Percentiles rank a stretch among this genome's conserved stretches.
Conservation (phyloP, 2,888 invertebrate genomes). For the Sarcophaga caerulescens region DNA sequence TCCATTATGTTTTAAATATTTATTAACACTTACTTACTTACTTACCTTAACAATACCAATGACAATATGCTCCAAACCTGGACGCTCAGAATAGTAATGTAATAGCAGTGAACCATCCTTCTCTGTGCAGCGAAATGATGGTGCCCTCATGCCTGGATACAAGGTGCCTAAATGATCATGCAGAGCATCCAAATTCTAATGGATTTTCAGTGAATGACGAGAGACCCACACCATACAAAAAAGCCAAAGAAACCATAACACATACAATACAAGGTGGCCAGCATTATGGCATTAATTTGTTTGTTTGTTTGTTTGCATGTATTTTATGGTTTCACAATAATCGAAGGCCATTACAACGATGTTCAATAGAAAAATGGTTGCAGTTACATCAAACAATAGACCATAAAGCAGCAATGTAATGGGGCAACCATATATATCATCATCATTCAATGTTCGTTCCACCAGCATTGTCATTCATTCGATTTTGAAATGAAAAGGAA, state of each 20-base stretch:
- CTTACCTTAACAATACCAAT: constrained; percentile 97
- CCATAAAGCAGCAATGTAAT: constrained; percentile 29
- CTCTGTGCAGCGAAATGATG: constrained; percentile 97
- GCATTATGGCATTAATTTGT: constrained; percentile 12
- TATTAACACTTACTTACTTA: not conserved
- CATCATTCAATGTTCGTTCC: constrained; percentile 15
- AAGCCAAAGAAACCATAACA: not conserved
- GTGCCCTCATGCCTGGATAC: constrained; percentile 97
- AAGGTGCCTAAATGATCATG: constrained; percentile 97
- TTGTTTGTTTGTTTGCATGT: constrained; percentile 32
- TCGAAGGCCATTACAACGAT: constrained; percentile 38
- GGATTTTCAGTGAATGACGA: not conserved
- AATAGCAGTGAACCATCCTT: constrained; percentile 94
- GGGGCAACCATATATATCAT: constrained; percentile 5
- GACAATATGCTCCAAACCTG: constrained; percentile 96
- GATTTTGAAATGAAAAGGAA: constrained; percentile 28
- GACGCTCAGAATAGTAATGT: constrained; percentile 97
- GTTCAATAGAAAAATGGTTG: constrained; percentile 33
- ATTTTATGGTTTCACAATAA: constrained; percentile 33
- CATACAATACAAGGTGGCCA: not conserved
- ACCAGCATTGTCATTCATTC: constrained; percentile 36
- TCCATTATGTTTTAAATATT: not conserved
- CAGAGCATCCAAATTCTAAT: constrained; percentile 95
- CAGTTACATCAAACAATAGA: constrained; percentile 54
- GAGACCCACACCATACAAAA: not conserved